phyloP scores from a whole-genome alignment of 2,888 invertebrate species.

The Dioctria rufipes region DNA sequence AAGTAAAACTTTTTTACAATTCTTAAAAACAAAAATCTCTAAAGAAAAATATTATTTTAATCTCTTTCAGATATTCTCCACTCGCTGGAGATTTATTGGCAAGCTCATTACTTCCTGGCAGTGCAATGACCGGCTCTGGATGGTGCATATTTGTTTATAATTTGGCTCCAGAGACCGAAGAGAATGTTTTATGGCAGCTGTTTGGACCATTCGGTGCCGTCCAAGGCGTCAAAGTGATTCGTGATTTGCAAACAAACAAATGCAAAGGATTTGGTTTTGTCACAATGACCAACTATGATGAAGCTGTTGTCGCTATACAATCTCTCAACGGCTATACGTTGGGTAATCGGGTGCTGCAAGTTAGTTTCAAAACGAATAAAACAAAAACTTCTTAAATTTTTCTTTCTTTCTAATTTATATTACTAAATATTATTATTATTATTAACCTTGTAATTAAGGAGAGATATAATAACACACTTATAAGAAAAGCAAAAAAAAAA shows the following conservation, averaged over 20 bases:
- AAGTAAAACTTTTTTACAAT: neutral
- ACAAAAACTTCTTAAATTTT: conserved; percentile 75
- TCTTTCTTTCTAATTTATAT: too few species aligned
- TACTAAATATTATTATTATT: too few species aligned
- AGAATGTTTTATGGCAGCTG: conserved; percentile 95
- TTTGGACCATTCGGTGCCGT: conserved; percentile 98
- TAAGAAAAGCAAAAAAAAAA: conserved; percentile 59
- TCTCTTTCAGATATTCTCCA: conserved; percentile 77
- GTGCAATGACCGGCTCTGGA: conserved; percentile 89
- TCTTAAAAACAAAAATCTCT: neutral
- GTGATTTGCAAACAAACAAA: conserved; percentile 95
- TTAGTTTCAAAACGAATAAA: conserved; percentile 96
- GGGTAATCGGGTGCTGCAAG: conserved; percentile 95
- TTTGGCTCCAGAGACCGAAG: conserved; percentile 95
- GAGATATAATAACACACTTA: neutral
- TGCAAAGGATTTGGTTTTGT: conserved; percentile 99
- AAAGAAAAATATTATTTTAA: neutral
- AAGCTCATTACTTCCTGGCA: conserved; percentile 85
- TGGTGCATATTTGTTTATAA: conserved; percentile 92
- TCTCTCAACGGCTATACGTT: conserved; percentile 96
- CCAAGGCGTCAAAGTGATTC: conserved; percentile 96
- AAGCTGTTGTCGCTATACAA: conserved; percentile 96
- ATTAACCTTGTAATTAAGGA: neutral
- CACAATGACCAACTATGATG: conserved; percentile 98
- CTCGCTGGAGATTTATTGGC: conserved; percentile 86